Evolutionary conservation across 2,113 vertebrate genomes (phyloP).

Genomic region (Erinaceus europaeus): DNA sequence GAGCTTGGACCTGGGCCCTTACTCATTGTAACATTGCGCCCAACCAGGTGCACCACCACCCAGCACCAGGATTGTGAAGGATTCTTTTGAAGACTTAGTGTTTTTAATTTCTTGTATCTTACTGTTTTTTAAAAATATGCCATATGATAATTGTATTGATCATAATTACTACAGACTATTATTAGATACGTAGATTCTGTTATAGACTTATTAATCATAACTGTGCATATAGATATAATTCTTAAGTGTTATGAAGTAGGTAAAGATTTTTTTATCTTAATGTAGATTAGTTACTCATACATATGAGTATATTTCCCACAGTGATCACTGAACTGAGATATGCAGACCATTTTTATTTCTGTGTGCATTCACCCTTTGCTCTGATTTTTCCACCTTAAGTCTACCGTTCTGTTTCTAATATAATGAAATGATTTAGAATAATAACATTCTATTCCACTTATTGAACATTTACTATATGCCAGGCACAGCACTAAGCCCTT

Average conservation of each 20-base stretch:
- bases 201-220: no score
- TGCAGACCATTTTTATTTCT: not conserved
- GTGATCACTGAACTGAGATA: not conserved
- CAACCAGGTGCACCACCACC: no score
- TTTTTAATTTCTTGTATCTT: slow-evolving; percentile 49
- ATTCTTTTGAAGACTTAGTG: slow-evolving; percentile 36
- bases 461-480: not conserved
- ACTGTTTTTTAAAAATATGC: no score
- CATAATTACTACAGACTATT: no score
- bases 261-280: no score
- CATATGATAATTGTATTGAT: no score
- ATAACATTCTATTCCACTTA: not conserved
- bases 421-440: not conserved
- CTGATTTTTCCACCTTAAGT: not conserved
- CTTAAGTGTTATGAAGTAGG: no score
- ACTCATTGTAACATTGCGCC: no score
- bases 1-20: no score
- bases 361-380: not conserved
- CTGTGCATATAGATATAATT: no score
- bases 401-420: not conserved
- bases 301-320: not conserved
- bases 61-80: no score
- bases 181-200: no score
- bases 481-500: not conserved
- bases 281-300: not conserved